Evolutionary conservation across 2,888 invertebrate genomes (phyloP).

Genomic region (Ellobium chinense): DNA sequence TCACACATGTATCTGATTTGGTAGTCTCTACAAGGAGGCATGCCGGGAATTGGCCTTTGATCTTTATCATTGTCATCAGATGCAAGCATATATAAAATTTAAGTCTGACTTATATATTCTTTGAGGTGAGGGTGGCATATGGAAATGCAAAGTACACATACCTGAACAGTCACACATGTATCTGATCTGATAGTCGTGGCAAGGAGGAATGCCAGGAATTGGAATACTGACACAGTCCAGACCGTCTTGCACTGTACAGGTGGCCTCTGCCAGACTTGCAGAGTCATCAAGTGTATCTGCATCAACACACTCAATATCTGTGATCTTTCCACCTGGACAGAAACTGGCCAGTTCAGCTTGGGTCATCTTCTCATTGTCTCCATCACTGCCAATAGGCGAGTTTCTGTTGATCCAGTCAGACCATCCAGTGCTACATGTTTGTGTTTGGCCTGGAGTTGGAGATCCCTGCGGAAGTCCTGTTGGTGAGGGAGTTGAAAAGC

Average conservation of each 20-base stretch:
- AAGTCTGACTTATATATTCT: no score
- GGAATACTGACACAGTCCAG: conserved; percentile 82
- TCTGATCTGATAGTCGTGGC: conserved; percentile 73
- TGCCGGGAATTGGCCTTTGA: conserved; percentile 23
- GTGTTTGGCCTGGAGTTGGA: neutral
- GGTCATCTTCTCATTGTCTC: conserved; percentile 66
- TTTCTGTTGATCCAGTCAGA: conserved; percentile 54
- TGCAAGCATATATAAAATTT: no score
- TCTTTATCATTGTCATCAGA: no score
- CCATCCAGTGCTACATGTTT: conserved; percentile 36
- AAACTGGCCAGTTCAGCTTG: conserved; percentile 54
- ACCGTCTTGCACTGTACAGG: conserved; percentile 83
- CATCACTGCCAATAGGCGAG: conserved; percentile 59
- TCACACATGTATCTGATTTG: conserved; percentile 73
- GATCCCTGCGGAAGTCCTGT: neutral
- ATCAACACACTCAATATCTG: conserved; percentile 69
- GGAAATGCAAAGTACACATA: conserved; percentile 23
- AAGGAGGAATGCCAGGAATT: conserved; percentile 49
- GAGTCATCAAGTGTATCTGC: conserved; percentile 54
- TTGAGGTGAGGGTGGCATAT: no score
- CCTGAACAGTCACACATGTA: conserved; percentile 80
- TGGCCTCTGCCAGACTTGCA: conserved; percentile 60
- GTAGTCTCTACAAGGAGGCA: conserved; percentile 63
- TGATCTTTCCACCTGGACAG: conserved; percentile 66
- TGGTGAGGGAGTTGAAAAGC: no score